These are phyloP conservation scores for Cassiopea andromeda DNA, from an alignment of 30 jellyfish, hydroid and myxozoan genomes.

Conservation along the genomic window DNA sequence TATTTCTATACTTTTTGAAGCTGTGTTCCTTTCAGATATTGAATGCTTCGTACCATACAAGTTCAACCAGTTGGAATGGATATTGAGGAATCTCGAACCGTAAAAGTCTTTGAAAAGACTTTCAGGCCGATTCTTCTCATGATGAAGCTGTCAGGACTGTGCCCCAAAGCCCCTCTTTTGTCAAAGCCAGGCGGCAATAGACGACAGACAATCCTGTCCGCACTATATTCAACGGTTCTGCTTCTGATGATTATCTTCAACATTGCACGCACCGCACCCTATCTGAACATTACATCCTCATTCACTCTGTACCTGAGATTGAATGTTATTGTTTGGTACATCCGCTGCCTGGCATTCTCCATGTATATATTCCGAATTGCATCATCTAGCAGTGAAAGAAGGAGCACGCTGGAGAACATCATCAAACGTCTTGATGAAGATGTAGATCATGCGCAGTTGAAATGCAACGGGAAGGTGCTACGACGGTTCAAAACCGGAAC, in stretches of 20 bases:
- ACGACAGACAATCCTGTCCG: not conserved
- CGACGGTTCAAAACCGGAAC: not conserved
- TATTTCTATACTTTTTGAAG: not conserved
- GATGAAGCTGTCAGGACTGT: conserved; percentile 12
- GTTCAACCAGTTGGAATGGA: not conserved
- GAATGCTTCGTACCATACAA: not conserved
- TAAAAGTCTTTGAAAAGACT: not conserved
- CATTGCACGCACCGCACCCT: conserved; percentile 8
- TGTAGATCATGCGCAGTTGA: not conserved
- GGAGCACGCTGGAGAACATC: conserved; percentile 12
- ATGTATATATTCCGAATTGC: not conserved
- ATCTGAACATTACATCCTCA: not conserved
- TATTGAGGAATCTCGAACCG: not conserved
- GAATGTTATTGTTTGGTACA: conserved; percentile 23
- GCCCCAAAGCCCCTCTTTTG: not conserved
- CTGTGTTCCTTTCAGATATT: not conserved
- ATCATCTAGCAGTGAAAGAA: not conserved
- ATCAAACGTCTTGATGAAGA: conserved; percentile 39
- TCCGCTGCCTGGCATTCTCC: conserved; percentile 24
- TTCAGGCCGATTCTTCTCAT: conserved; percentile 1
- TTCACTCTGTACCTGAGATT: conserved; percentile 8
- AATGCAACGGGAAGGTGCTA: not conserved
- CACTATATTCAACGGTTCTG: not conserved
- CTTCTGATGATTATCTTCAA: not conserved
- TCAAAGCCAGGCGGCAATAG: not conserved